Evolutionary conservation across 30 jellyfish, hydroid and myxozoan genomes (phyloP).

Genomic region (Aurelia aurita): DNA sequence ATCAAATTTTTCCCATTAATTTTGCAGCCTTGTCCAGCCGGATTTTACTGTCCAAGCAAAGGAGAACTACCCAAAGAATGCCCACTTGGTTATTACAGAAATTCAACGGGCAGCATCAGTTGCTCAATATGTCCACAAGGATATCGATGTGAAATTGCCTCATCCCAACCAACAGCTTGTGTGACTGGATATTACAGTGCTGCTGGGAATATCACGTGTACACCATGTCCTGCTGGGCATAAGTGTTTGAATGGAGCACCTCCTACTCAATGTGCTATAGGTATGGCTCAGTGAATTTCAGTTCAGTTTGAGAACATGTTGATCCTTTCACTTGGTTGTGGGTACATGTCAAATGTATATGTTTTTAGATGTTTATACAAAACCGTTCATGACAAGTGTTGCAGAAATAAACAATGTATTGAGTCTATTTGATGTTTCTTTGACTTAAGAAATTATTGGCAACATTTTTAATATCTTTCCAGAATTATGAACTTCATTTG

Average conservation of each 20-base stretch:
- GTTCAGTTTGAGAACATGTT: too few relatives aligned
- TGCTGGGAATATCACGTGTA: slow-evolving; percentile 86
- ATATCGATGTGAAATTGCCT: slow-evolving; percentile 75
- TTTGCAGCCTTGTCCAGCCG: slow-evolving; percentile 93
- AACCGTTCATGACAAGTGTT: too few relatives aligned
- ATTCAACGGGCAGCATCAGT: slow-evolving; percentile 63
- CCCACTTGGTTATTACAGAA: slow-evolving; percentile 81
- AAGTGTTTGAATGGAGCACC: slow-evolving; percentile 88
- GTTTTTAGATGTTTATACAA: too few relatives aligned
- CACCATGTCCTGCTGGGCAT: slow-evolving; percentile 94
- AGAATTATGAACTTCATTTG: too few relatives aligned
- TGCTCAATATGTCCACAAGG: slow-evolving; percentile 93
- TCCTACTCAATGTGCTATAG: slow-evolving; percentile 77
- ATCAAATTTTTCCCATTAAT: too few relatives aligned
- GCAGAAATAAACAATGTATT: too few relatives aligned
- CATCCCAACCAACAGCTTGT: slow-evolving; percentile 79
- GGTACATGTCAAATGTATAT: too few relatives aligned
- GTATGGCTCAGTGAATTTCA: background rate
- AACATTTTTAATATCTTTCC: too few relatives aligned
- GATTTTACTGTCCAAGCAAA: slow-evolving; percentile 82
- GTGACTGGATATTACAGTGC: slow-evolving; percentile 84
- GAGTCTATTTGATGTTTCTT: too few relatives aligned
- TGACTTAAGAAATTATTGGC: too few relatives aligned
- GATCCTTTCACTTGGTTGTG: too few relatives aligned
- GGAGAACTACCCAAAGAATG: slow-evolving; percentile 86